These are phyloP conservation scores for Mormyrops boulengeri DNA, from an alignment of 2,797 vertebrate genomes.

Conservation along the genomic window DNA sequence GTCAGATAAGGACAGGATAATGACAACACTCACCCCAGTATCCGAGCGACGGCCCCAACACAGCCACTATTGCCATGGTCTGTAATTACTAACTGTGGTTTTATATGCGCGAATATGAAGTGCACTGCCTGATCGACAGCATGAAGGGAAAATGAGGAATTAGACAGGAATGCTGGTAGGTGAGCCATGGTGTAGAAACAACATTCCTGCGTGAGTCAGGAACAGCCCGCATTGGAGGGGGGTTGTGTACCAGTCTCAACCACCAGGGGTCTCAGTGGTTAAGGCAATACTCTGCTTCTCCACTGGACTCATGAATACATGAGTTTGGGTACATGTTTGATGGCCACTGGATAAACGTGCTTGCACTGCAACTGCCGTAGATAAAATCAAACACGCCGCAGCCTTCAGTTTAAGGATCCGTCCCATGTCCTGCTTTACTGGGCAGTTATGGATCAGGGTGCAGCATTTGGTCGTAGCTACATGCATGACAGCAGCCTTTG, in stretches of 20 bases:
- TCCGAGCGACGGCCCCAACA: slow-evolving; percentile 24
- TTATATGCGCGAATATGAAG: background rate
- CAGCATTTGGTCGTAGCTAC: background rate
- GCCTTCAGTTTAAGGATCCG: background rate
- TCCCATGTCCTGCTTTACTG: background rate
- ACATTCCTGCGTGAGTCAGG: background rate
- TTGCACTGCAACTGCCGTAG: background rate
- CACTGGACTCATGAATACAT: background rate
- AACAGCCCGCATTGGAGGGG: background rate
- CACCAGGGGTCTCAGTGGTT: background rate
- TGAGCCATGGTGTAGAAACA: background rate
- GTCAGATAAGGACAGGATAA: background rate
- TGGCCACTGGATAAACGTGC: background rate
- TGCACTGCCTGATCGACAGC: background rate
- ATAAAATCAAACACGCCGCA: background rate
- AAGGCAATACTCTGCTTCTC: background rate
- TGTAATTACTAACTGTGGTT: background rate
- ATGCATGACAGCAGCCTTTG: background rate
- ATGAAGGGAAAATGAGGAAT: background rate
- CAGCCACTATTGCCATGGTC: background rate
- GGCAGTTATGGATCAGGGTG: background rate
- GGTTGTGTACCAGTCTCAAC: background rate
- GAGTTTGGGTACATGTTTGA: background rate
- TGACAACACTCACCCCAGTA: slow-evolving; percentile 3
- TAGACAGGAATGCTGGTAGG: background rate